Percentiles rank a stretch among this genome's conserved stretches.
phyloP scores from a whole-genome alignment of 2,113 vertebrate species.

The Corvus cornix region DNA sequence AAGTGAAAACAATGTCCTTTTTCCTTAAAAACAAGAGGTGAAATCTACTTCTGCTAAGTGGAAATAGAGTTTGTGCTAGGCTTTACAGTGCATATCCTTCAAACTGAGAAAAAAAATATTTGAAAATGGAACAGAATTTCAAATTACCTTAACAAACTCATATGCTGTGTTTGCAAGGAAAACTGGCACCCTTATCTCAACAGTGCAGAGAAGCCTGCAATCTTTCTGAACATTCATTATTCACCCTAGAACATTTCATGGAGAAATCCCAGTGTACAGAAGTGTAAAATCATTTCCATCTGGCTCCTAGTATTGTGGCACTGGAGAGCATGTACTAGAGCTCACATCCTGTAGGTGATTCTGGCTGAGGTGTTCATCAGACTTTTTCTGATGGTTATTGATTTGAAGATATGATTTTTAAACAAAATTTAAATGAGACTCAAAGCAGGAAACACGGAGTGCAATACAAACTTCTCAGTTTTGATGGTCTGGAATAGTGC shows the following conservation, averaged over 20 bases:
- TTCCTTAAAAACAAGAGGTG: constrained; percentile 29
- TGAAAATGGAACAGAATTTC: constrained; percentile 13
- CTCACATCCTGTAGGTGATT: not conserved
- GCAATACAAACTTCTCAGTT: not conserved
- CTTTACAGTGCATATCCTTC: not conserved
- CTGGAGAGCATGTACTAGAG: not conserved
- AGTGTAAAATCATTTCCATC: not conserved
- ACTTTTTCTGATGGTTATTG: not conserved
- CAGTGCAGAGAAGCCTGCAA: not conserved
- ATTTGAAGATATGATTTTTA: not conserved
- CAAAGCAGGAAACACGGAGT: not conserved
- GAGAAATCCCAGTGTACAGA: not conserved
- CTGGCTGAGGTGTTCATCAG: not conserved
- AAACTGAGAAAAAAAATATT: not conserved
- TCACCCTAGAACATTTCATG: not conserved
- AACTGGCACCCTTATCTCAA: not conserved
- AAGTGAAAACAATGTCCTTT: constrained; percentile 22
- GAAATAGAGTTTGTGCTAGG: not conserved
- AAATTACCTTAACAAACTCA: not conserved
- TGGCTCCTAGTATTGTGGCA: not conserved
- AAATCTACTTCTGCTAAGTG: not conserved
- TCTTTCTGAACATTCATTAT: not conserved
- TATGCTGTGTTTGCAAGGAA: not conserved
- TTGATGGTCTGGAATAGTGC: not conserved
- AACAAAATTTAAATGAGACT: not conserved